Evolutionary conservation across 2,797 vertebrate species (phyloP), one percentile per base, ranked within the genome.

Genomic region (Naso thynnoides): DNA sequence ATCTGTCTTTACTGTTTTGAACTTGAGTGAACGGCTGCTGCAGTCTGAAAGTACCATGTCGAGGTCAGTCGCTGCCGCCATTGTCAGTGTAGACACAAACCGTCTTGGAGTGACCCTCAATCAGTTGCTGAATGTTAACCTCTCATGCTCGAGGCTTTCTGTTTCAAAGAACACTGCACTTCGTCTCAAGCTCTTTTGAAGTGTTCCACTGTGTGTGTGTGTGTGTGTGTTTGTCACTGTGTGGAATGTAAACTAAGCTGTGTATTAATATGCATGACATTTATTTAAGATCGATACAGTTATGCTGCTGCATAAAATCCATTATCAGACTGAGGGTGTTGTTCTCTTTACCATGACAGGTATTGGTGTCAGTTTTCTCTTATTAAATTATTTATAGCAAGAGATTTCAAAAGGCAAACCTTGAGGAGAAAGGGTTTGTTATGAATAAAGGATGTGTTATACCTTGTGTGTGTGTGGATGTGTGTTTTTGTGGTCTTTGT

Each of bases 311-410:
- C 39, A 49, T 79, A 36, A 86, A 87, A 76, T 74, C 60, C 29
- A 71, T 82, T 69, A 75, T 83, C 23, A 57, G 52, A 70, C 70
- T 78, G 23, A 52, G 74, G 67, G 23, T 76, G 60, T 78, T 88
- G 73, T 83, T 85, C 50, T 75, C 45, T 11, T 56, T 21, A 33
- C 36, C 65, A 59, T 76, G 81, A 81, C 79, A 79, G 76, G 42
- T 65, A 74, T 88, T 88, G 72, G 77, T 78, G 60, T 79, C 48
- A 66, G 29, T 80, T 87, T 47, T 86, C 68, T 86, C 70, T 52
- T 81, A 75, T 47, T 91, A 81, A 88, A 92, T 91, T 80, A 90
- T 91, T 91, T 83, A 92, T 88, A 55, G 54, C 21, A n/a, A 70
- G n/a, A 73, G 54, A 84, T 81, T 41, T 76, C 67, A 85, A 82